These are phyloP conservation scores for Magallana ariakensis DNA, from an alignment of 1,140 invertebrate species.

Conservation along the genomic window DNA sequence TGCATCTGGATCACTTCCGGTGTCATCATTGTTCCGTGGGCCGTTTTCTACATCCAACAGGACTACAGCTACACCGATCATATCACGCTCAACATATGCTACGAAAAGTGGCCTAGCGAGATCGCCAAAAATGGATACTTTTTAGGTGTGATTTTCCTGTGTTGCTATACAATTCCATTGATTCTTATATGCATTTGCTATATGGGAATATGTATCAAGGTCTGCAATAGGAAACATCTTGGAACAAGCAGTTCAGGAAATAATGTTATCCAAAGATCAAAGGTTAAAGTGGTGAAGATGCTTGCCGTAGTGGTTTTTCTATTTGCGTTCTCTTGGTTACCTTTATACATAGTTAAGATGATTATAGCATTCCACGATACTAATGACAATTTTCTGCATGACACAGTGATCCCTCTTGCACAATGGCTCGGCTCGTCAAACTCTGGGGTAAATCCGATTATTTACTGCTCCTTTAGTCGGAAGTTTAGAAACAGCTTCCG, in stretches of 20 bases:
- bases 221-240: slow-evolving; percentile 91
- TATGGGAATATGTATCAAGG: slow-evolving; percentile 94
- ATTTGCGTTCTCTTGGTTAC: slow-evolving; percentile 96
- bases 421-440: slow-evolving; percentile 98
- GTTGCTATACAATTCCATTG: slow-evolving; percentile 96
- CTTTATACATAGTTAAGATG: slow-evolving; percentile 85
- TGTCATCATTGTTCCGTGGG: slow-evolving; percentile 92
- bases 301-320: slow-evolving; percentile 95
- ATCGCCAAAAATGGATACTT: slow-evolving; percentile 91
- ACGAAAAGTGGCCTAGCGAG: slow-evolving; percentile 65
- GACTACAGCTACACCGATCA: slow-evolving; percentile 44
- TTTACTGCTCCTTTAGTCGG: slow-evolving; percentile 98
- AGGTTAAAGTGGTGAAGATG: slow-evolving; percentile 93
- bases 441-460: slow-evolving; percentile 97
- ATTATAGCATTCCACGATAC: slow-evolving; percentile 36
- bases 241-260: slow-evolving; percentile 79
- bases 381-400: slow-evolving; percentile 86
- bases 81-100: slow-evolving; percentile 61
- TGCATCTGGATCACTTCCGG: slow-evolving; percentile 94
- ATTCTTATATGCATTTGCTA: slow-evolving; percentile 95
- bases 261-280: slow-evolving; percentile 77
- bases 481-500: slow-evolving; percentile 54
- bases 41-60: slow-evolving; percentile 89
- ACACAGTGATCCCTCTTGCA: slow-evolving; percentile 91
- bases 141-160: slow-evolving; percentile 91